Base-by-base conservation (phyloP, 2,113 vertebrate genomes). In the Takifugu flavidus region DNA sequence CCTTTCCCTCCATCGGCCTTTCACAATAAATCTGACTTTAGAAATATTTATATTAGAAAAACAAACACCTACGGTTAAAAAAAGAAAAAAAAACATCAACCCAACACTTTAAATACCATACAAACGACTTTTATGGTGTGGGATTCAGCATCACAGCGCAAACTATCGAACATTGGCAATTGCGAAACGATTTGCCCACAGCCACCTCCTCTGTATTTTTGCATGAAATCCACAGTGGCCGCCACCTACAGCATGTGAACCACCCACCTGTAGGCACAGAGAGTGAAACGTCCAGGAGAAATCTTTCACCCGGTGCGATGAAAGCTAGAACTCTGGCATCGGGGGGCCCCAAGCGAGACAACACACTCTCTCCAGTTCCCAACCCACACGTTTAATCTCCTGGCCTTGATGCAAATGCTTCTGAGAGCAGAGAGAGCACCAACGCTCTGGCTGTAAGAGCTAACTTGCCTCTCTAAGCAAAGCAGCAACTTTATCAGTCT, bases 331-430 rank as follows among this genome's bases (percentile, higher is more conserved):
- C 76, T 83, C 80, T 85, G 82, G 77, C 84, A 85, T 70, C 60
- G 6, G 66, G 71, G 78, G 78, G 77, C 73, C 78, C 75, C 65
- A 46, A 88, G 82, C 79, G 68, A 85, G 85, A 85, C 80, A 80
- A 79, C 81, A 56, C 67, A 68, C 76, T 77, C 83, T 82, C 85
- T 82, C 77, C 84, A 74, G 79, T 83, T 83, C 82, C 82, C 82
- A 86, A 83, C 86, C 87, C 86, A 89, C 87, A 87, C 78, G 77
- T 83, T 89, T 87, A 87, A 89, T 89, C 87, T 86, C 76, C 81
- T 83, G 81, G 82, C 83, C 81, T 84, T 86, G 79, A 88, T 88
- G 82, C 86, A 88, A 86, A 87, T 86, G 78, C 80, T 78, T 83
- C 74, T 59, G 72, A 86, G 80, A 83, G 84, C 49, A 82, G 70